Base-by-base conservation (phyloP, 2,888 invertebrate genomes). In the Leptinotarsa juncta region DNA sequence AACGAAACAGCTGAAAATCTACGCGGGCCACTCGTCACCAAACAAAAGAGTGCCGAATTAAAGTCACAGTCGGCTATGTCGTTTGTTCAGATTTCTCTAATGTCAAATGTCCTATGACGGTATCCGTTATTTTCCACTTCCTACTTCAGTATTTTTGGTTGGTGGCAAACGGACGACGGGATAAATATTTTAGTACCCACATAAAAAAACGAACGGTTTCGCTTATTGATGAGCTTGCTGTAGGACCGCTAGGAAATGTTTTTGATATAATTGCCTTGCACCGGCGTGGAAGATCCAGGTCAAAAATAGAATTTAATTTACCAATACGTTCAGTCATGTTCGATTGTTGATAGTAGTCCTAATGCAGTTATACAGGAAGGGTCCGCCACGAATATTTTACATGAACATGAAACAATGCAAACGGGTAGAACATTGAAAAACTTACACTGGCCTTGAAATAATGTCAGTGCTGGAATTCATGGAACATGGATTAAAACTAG, bases 41-140 rank as follows among this genome's bases (percentile, higher is more conserved):
- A 26, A 65, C 69, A 69, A 73, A 73, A 73, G 69, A 70, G 49
- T 51, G 57, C 66, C 73, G 73, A 73, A 65, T 65, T 65, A 48
- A 26, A 60, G 73, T 23, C 73, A 67, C 69, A 69, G 67, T 65
- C 77, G 65, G 60, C 72, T 72, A 67, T 70, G 76, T 74, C 72
- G 76, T 72, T 75, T 73, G 74, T 74, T 77, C 71, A 77, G 72
- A 74, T 74, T 74, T 77, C 74, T 77, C 77, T 72, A 67, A 70
- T 77, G 77, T 77, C 74, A 70, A 77, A 77, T 73, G 57, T 57
- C 57, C 57, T 18, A 57, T 71, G 70, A 74, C 70, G 70, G 71
- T 77, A 65, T 67, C 72, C 66, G 73, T 70, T 70, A 69, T 73
- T 70, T 73, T 42, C 75, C 71, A 74, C 75, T 70, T 73, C 71